Base-by-base conservation (phyloP, 2,113 vertebrate species). In the Eurystomus gularis region DNA sequence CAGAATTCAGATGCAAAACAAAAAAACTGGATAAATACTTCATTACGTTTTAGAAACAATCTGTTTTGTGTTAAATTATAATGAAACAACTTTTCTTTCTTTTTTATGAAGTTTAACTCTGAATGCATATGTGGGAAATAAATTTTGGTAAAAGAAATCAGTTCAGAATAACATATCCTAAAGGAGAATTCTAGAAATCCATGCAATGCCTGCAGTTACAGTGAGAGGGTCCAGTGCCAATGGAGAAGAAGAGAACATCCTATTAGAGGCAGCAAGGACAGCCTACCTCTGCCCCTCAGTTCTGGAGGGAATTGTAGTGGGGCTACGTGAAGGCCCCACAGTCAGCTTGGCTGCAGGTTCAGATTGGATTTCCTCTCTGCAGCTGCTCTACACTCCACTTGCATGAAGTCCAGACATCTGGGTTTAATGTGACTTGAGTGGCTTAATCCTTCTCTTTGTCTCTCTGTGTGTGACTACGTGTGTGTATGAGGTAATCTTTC, bases 11-110 rank as follows among this genome's bases (percentile, higher is more conserved):
- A 85, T 55, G 91, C 72, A 93, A 94, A 96, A 81, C 64, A 94
- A 89, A 95, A 89, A 95, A 91, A 84, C 75, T 85, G 86, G 86
- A 86, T 93, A 95, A 96, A 96, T 96, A 71, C 91, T 89, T 94
- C 65, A 84, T 94, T 95, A 86, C 39, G 70, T 93, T 96, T 95
- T 94, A 93, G 83, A 95, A 96, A 96, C 72, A 95, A 87, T 93
- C 83, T 96, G 77, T 58, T 93, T 96, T 89, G 80, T 92, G 46
- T 78, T 90, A 93, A 60, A 96, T 96, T 84, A 89, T 40, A 79
- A 89, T 72, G 77, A 65, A 94, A 18, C 51, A 93, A 82, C 70
- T 85, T 96, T 85, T 92, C 48, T 60, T 82, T 95, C 39, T 80
- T 71, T 86, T 81, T 86, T 48, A 92, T 37, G 29, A 94, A 96